These are phyloP conservation scores for Clavelina lepadiformis DNA, from an alignment of 23 tunicate species.

Conservation along the genomic window DNA sequence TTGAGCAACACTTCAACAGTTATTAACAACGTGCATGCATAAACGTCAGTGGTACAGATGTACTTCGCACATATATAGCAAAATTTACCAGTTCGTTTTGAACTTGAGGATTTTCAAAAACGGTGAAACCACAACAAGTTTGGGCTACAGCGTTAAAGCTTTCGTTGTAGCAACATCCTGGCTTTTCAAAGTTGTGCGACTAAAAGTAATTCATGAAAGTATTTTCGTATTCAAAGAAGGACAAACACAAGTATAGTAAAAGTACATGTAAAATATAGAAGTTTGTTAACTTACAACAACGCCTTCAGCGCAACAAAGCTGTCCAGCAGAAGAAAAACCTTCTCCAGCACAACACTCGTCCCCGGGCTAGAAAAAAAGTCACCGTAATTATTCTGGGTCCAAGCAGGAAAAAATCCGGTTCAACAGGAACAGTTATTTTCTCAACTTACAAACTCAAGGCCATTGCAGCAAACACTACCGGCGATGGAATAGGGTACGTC, in stretches of 20 bases:
- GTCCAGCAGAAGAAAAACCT: conserved; percentile 6
- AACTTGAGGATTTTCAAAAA: conserved; percentile 51
- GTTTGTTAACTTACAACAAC: conserved; percentile 24
- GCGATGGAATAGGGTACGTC: conserved; percentile 22
- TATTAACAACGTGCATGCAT: too few species aligned
- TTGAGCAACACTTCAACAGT: too few species aligned
- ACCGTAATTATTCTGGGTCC: too few species aligned
- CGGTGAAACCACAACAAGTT: conserved; percentile 78
- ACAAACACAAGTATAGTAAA: background rate
- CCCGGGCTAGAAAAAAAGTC: background rate
- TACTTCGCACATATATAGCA: too few species aligned
- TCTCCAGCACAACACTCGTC: conserved; percentile 20
- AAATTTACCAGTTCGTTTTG: background rate
- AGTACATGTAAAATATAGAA: background rate
- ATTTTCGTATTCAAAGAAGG: background rate
- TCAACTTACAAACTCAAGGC: conserved; percentile 21
- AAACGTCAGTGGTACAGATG: too few species aligned
- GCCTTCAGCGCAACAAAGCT: conserved; percentile 27
- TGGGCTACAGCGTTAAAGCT: conserved; percentile 64
- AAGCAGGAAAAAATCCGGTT: too few species aligned
- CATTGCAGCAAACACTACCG: conserved; percentile 33
- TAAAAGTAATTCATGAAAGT: background rate
- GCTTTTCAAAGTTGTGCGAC: conserved; percentile 11
- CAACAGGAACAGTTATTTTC: too few species aligned
- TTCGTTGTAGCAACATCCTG: conserved; percentile 66